A percentile compares a stretch with the other conserved stretches of the same genome.
phyloP scores from a whole-genome alignment of 2,113 vertebrate genomes.

The Eudyptes chrysolophus region DNA sequence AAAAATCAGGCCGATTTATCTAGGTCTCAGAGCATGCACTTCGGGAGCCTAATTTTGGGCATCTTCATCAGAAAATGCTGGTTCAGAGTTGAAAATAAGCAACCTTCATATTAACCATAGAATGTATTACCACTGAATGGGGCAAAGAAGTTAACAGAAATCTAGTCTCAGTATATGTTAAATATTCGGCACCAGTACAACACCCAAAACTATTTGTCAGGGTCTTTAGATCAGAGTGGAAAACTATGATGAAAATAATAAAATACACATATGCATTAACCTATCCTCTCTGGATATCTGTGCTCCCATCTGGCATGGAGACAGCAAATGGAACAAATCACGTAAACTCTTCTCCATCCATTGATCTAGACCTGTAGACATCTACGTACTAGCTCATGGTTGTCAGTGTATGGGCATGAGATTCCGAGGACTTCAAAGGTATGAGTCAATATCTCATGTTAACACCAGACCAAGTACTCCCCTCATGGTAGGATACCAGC shows the following conservation, averaged over 20 bases:
- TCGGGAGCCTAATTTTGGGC: neutral
- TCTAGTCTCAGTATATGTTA: neutral
- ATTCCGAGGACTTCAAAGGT: neutral
- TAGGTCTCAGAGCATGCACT: conserved; percentile 8
- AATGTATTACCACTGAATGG: neutral
- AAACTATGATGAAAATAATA: neutral
- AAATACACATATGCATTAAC: neutral
- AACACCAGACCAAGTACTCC: neutral
- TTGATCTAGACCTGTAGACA: neutral
- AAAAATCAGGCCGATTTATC: conserved; percentile 49
- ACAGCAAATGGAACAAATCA: neutral
- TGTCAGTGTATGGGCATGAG: neutral
- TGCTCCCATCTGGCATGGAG: neutral
- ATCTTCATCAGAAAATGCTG: neutral
- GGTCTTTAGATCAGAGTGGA: neutral
- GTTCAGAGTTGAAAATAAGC: neutral
- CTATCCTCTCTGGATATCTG: neutral
- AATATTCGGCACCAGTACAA: neutral
- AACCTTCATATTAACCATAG: neutral
- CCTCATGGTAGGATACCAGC: neutral
- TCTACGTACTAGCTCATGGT: neutral
- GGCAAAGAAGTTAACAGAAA: neutral
- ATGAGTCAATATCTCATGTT: neutral
- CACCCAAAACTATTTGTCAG: neutral
- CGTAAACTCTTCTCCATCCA: neutral